Percentiles rank a stretch among this genome's conserved stretches.
Evolutionary conservation across 30 jellyfish, hydroid and myxozoan species (phyloP).

Genomic region (Euphysa ruthae): DNA sequence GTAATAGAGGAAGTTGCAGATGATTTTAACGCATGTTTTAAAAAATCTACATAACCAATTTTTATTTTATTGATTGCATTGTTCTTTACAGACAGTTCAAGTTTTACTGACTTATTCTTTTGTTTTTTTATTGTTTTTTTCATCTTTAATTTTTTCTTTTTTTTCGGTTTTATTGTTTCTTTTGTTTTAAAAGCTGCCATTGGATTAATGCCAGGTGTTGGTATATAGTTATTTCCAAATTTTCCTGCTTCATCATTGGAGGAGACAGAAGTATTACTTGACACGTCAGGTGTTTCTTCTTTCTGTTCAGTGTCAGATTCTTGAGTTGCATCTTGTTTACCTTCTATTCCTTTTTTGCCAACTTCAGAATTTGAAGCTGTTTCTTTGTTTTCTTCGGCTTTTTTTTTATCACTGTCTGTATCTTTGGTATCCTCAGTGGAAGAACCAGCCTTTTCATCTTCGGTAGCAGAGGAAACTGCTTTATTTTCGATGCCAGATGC

Average conservation of each 20-base stretch:
- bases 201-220: conserved; percentile 31
- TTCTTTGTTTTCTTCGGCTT: neutral
- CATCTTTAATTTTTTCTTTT: neutral
- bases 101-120: neutral
- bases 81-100: neutral
- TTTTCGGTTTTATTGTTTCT: conserved; percentile 1
- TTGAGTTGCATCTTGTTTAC: neutral
- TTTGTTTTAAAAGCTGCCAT: conserved; percentile 15
- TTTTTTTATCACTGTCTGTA: neutral
- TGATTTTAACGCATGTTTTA: too few relatives aligned
- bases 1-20: too few relatives aligned
- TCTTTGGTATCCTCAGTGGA: neutral
- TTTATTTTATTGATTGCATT: neutral
- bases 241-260: conserved; percentile 16
- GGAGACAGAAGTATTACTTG: too few relatives aligned
- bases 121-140: conserved; percentile 1
- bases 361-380: neutral
- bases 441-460: neutral
- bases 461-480: too few relatives aligned
- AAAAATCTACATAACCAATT: neutral
- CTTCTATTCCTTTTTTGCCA: neutral
- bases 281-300: neutral
- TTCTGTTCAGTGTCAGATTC: neutral
- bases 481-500: too few relatives aligned
- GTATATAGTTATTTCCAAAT: conserved; percentile 19